Evolutionary conservation across 2,113 vertebrate species (phyloP).

Genomic region (Raja brachyura): DNA sequence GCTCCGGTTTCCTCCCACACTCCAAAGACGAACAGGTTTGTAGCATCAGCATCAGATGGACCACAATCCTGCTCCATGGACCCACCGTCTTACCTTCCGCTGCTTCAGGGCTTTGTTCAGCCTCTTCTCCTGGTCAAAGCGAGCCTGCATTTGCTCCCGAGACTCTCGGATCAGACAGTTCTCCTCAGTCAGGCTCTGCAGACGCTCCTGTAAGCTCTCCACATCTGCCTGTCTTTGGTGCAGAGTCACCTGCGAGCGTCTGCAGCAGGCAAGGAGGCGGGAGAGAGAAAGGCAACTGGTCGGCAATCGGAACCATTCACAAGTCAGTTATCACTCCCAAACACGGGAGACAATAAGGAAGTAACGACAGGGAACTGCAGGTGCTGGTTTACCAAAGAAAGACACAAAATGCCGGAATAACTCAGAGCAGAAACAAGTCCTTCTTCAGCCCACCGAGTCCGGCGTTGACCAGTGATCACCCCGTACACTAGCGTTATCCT

Average conservation of each 20-base stretch:
- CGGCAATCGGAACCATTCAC: neutral
- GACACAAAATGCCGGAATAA: no score
- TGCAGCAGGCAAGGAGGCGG: slow-evolving; percentile 41
- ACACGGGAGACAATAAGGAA: neutral
- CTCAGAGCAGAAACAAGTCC: no score
- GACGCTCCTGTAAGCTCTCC: slow-evolving; percentile 52
- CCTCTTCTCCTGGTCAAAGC: slow-evolving; percentile 54
- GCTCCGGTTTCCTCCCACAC: no score
- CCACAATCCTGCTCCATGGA: neutral
- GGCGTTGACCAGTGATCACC: no score
- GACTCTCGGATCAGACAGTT: slow-evolving; percentile 61
- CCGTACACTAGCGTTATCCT: no score
- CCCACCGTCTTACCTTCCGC: slow-evolving; percentile 51
- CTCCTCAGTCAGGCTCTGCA: slow-evolving; percentile 54
- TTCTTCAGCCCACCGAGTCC: no score
- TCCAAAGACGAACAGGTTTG: no score
- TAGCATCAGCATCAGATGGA: no score
- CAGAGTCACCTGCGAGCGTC: slow-evolving; percentile 49
- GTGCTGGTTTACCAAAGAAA: no score
- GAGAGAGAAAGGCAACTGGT: neutral
- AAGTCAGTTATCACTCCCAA: neutral
- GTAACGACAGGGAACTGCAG: no score
- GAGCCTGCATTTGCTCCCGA: slow-evolving; percentile 51
- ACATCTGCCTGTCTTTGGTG: slow-evolving; percentile 51
- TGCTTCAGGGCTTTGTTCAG: slow-evolving; percentile 41